A percentile compares a stretch with the other conserved stretches of the same genome.
Evolutionary conservation across 2,888 invertebrate species (phyloP).

Genomic region (Lithophane leautieri): DNA sequence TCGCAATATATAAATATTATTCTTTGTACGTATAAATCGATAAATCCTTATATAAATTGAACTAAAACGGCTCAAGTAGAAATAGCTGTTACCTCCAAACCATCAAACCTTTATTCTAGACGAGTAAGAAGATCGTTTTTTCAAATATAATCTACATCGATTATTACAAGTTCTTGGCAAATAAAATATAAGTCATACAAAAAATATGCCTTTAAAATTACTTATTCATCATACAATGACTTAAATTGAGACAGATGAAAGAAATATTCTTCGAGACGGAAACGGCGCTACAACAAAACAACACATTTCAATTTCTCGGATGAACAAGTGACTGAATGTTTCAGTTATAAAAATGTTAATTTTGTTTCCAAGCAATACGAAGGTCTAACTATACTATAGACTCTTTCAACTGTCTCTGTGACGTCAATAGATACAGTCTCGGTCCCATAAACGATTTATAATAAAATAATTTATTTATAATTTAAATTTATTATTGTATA

Average conservation of each 20-base stretch:
- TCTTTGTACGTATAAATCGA: slow-evolving; percentile 5
- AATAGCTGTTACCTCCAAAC: not conserved
- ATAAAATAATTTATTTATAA: not conserved
- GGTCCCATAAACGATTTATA: not conserved
- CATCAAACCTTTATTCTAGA: not conserved
- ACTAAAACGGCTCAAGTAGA: not conserved
- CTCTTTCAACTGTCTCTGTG: slow-evolving; percentile 13
- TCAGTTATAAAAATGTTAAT: slow-evolving; percentile 53
- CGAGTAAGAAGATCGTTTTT: not conserved
- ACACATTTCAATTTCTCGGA: slow-evolving; percentile 30
- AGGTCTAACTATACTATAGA: not conserved
- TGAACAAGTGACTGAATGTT: slow-evolving; percentile 31
- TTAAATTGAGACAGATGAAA: not conserved
- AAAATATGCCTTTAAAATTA: not conserved
- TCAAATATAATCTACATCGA: not conserved
- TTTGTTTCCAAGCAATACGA: slow-evolving; percentile 27
- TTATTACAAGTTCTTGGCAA: slow-evolving; percentile 9
- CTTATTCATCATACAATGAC: not conserved
- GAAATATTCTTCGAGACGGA: slow-evolving; percentile 1
- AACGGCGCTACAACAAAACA: slow-evolving; percentile 27
- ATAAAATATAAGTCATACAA: not conserved
- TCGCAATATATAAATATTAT: not conserved
- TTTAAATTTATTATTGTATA: not conserved
- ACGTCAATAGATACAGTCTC: not conserved
- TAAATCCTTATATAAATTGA: not conserved